Evolutionary conservation across 1,140 invertebrate genomes (phyloP).

Genomic region (Pseudomyrmex flavicornis): DNA sequence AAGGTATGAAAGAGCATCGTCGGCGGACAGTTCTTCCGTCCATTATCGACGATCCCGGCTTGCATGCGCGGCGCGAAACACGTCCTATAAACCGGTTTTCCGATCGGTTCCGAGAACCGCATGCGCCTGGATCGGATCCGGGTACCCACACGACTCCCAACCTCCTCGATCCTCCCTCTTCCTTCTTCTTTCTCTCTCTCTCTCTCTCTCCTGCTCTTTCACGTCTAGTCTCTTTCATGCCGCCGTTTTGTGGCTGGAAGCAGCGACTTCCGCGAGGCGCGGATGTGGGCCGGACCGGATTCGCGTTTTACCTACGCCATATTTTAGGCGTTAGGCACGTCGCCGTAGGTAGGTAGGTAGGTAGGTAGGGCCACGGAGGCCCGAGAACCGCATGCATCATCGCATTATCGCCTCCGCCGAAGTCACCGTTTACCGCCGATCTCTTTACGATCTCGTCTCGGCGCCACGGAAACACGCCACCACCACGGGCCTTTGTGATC

Average conservation of each 20-base stretch:
- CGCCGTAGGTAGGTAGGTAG: constrained; percentile 52
- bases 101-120: constrained; percentile 76
- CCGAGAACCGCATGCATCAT: constrained; percentile 63
- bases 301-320: constrained; percentile 70
- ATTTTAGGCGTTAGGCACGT: constrained; percentile 70
- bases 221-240: constrained; percentile 71
- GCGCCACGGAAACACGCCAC: constrained; percentile 35
- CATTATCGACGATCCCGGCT: constrained; percentile 74
- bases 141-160: constrained; percentile 75
- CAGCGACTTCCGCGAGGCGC: constrained; percentile 78
- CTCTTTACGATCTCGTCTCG: constrained; percentile 22
- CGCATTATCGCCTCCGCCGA: constrained; percentile 59
- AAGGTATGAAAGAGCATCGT: constrained; percentile 37
- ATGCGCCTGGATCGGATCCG: constrained; percentile 78
- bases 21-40: constrained; percentile 74
- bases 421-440: constrained; percentile 31
- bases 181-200: constrained; percentile 34
- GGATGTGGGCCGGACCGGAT: constrained; percentile 77
- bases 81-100: constrained; percentile 78
- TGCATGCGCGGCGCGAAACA: constrained; percentile 71
- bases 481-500: not conserved
- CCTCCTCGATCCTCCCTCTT: constrained; percentile 37
- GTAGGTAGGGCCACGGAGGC: constrained; percentile 50
- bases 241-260: constrained; percentile 72
- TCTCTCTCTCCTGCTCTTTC: constrained; percentile 46